These are phyloP conservation scores for Caranx ignobilis DNA, from an alignment of 2,113 vertebrate species.

Conservation along the genomic window DNA sequence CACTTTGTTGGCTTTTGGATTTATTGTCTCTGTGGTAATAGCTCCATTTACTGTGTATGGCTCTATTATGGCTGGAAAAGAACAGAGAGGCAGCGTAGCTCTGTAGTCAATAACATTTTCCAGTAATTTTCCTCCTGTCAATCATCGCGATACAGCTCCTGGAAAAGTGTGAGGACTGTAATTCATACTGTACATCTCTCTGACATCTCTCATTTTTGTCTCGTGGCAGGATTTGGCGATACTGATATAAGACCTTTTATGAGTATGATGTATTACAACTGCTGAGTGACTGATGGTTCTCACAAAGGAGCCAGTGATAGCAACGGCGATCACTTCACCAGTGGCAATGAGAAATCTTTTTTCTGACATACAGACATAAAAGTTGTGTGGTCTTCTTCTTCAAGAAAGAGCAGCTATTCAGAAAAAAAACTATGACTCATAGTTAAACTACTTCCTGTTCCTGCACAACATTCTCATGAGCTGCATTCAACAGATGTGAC, in stretches of 20 bases:
- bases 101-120: conserved; percentile 30
- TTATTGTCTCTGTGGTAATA: conserved; percentile 19
- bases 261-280: conserved; percentile 39
- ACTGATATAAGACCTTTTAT: background rate
- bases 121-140: conserved; percentile 30
- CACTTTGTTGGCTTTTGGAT: conserved; percentile 9
- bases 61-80: conserved; percentile 14
- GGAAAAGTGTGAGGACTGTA: background rate
- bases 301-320: background rate
- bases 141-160: background rate
- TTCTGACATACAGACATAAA: background rate
- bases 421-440: background rate
- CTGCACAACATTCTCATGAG: background rate
- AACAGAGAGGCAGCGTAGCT: conserved; percentile 29
- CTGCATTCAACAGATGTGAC: background rate
- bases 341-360: background rate
- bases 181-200: background rate
- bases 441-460: background rate
- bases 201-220: conserved; percentile 7
- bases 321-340: background rate
- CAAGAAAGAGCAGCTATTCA: background rate
- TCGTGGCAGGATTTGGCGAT: background rate
- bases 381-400: background rate
- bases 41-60: background rate
- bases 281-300: conserved; percentile 10